Conservation (phyloP, 2,888 invertebrate genomes). For the Sinhomidia bicolor region DNA sequence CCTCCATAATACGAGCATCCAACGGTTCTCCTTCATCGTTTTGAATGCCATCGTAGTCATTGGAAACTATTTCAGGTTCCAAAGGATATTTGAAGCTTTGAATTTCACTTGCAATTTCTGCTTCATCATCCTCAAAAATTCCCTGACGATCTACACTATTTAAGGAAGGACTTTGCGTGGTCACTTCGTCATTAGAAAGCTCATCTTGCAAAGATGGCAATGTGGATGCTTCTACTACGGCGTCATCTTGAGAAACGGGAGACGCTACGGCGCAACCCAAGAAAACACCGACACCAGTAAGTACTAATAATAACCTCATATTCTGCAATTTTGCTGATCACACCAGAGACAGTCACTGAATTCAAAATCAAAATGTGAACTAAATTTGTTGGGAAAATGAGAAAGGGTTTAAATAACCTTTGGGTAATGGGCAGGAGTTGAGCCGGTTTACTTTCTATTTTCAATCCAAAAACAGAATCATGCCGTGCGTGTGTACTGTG, state of each 20-base stretch:
- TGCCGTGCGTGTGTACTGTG: not conserved
- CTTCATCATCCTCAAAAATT: constrained; percentile 1
- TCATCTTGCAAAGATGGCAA: constrained; percentile 25
- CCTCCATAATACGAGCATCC: constrained; percentile 57
- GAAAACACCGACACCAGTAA: not conserved
- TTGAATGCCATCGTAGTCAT: constrained; percentile 34
- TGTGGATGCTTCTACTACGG: not conserved
- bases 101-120: constrained; percentile 53
- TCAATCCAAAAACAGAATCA: constrained; percentile 24
- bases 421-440: not conserved
- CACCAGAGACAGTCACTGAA: constrained; percentile 25
- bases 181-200: constrained; percentile 1
- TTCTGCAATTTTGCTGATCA: not conserved
- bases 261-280: not conserved
- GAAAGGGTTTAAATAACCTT: constrained; percentile 66
- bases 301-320: constrained; percentile 40
- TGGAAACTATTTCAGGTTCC: constrained; percentile 58
- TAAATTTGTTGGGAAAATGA: constrained; percentile 22
- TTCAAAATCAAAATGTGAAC: constrained; percentile 51
- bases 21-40: constrained; percentile 58
- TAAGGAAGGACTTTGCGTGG: not conserved
- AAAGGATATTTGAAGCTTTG: constrained; percentile 69
- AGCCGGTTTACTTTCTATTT: constrained; percentile 64
- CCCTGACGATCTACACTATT: constrained; percentile 44
- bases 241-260: constrained; percentile 49